Base-by-base conservation (phyloP, 2,113 vertebrate genomes). In the Sphaerodactylus townsendi region DNA sequence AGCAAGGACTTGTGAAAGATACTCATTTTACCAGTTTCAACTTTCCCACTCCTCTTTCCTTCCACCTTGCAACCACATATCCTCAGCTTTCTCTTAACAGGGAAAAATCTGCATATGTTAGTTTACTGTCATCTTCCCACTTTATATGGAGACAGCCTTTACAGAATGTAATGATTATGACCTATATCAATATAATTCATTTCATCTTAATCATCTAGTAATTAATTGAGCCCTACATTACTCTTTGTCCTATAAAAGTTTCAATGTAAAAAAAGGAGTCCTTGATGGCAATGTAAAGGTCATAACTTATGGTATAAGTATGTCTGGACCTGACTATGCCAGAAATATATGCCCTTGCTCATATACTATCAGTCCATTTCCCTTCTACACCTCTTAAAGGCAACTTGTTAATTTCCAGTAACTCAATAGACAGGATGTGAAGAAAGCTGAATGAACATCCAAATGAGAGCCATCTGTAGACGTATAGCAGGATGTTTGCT, bases 391-490 rank as follows among this genome's bases (percentile, higher is more conserved):
- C 23, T 13, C 68, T 77, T 33, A 78, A 87, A 87, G 89, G 25
- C 8, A 87, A 80, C 30, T 1, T 79, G 91, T 84, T 65, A 39
- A 80, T 92, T 90, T 88, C 56, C 87, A 71, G 44, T 78, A 64
- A 92, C 88, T 44, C 86, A 73, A 83, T 70, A 64, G 2, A 0
- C 53, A 88, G 82, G 65, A 83, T 80, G 28, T 90, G 71, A 78
- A 86, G 35, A 19, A 11, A 48, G 50, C 2, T 85, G 28, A 35
- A 21, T 79, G 37, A 0, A 2, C 83, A 90, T 88, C 74, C 65
- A 92, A 92, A 93, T 85, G 68, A 93, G 84, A 93, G 81, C 85
- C 91, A 92, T 95, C 87, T 93, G 94, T 79, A 88, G 72, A 84
- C 1, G 2, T 66, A 41, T 8, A 90, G 77, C 89, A 91, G 85